Base-by-base conservation (phyloP, 2,888 invertebrate genomes). In the Parnassius smintheus region DNA sequence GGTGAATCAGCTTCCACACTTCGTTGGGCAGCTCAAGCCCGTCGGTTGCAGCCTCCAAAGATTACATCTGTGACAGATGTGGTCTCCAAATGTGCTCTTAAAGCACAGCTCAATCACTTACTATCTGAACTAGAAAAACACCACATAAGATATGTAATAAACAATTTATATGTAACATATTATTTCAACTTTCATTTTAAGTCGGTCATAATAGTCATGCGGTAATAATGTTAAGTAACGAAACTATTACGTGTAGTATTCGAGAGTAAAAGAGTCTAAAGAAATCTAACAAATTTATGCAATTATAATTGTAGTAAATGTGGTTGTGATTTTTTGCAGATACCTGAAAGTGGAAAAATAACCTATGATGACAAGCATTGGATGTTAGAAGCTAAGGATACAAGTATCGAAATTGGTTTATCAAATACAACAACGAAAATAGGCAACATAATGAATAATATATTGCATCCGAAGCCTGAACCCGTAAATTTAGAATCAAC, bases 1-100 rank as follows among this genome's bases (percentile, higher is more conserved):
- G 95, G 94, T 73, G 96, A 96, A 84, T 96, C 96, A 9, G 93
- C 96, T 57, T 96, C 95, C 73, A 96, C 96, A n/a, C 91, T 96
- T 55, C 93, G 96, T 65, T 96, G 96, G 92, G 96, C 96, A 64
- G 95, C 95, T 72, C 90, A 95, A 65, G 96, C 96, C 70, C 94
- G 96, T 68, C 94, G 94, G 72, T 94, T 96, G 59, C 88, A 85
- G 0, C 71, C 78, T 2, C 72, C 78, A 0, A 78, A 78, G n/a
- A 46, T 68, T 11, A 56, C 63, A 22, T 64, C 70, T 18, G 70
- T 67, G 41, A 61, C 71, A 10, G 72, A 66, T 52, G 65, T 72
- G 13, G 62, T 70, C 11, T 71, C 82, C 18, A 75, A 76, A 63
- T 76, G 79, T 9, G 78, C 73, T 1, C 68, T 88, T 51, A 87